Conservation (phyloP, 2,797 vertebrate genomes). For the Dendrocincla fuliginosa region DNA sequence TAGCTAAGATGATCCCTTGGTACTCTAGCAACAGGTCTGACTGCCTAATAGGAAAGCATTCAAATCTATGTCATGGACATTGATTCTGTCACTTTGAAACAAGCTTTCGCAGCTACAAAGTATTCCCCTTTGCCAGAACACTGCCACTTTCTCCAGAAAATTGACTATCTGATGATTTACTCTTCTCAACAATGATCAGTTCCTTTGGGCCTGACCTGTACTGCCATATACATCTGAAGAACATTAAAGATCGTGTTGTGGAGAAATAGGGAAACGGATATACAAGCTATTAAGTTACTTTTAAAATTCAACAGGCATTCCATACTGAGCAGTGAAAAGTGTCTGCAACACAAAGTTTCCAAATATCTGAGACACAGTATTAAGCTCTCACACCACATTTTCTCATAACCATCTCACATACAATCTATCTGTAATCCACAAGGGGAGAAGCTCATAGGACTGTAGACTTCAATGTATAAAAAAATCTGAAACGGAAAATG, state of each 20-base stretch:
- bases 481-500: not conserved
- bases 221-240: not conserved
- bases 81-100: constrained; percentile 55
- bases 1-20: constrained; percentile 24
- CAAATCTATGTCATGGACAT: constrained; percentile 13
- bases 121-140: not conserved
- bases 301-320: not conserved
- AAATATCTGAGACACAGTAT: not conserved
- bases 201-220: not conserved
- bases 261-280: not conserved
- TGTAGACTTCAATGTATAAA: not conserved
- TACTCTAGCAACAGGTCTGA: not conserved
- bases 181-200: not conserved
- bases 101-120: not conserved
- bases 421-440: not conserved
- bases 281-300: not conserved
- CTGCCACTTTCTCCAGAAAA: not conserved
- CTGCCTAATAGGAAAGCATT: constrained; percentile 34
- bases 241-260: not conserved
- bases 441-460: not conserved
- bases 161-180: constrained; percentile 2
- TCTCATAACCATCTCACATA: not conserved
- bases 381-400: not conserved
- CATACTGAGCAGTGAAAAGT: not conserved
- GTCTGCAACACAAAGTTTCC: not conserved